Base-by-base conservation (phyloP, 1,140 invertebrate genomes). In the Drosophila kohkoa region DNA sequence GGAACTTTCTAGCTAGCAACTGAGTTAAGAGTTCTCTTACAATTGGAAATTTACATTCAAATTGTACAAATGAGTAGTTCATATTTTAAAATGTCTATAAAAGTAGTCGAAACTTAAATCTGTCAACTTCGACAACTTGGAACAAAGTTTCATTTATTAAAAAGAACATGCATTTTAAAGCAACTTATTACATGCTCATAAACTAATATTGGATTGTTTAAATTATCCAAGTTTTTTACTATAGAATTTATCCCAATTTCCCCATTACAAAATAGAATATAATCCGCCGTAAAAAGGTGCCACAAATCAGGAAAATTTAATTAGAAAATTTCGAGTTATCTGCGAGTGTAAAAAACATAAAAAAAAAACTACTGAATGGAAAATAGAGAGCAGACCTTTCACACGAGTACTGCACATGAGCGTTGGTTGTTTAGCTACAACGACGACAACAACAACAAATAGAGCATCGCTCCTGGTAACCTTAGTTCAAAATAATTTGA, bases 401-500 rank as follows among this genome's bases (percentile, higher is more conserved):
- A 64, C 70, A 62, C 60, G 69, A 51, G 30, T 75, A 80, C 43
- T 65, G 41, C 72, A 81, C 58, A 67, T 77, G 73, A 25, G 52
- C 20, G 38, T 65, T 57, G 41, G 6, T 30, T 43, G 32, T 41
- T 25, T 52, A 8, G 41, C 49, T 45, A 59, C 54, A 66, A 52
- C 28, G 54, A 64, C 41, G 49, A 64, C 41, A 35, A 45, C 35
- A 54, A 45, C 11, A 62, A 32, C 25, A 54, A 63, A 52, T 54
- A 45, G 41, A 71, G 25, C 10, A 43, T 32, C 13, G 0, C 7
- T 20, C 8, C 13, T 35, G 30, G 28, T 49, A 73, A 74, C 30
- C 52, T 75, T 35, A 49, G 79, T 78, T 80, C 28, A 58, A 80
- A 83, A 83, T 75, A 78, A 83, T 83, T 80, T 83, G 67, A 83